Evolutionary conservation across 2,113 vertebrate species (phyloP), one percentile per base, ranked within the genome.

Genomic region (Myanophis thanlyinensis): DNA sequence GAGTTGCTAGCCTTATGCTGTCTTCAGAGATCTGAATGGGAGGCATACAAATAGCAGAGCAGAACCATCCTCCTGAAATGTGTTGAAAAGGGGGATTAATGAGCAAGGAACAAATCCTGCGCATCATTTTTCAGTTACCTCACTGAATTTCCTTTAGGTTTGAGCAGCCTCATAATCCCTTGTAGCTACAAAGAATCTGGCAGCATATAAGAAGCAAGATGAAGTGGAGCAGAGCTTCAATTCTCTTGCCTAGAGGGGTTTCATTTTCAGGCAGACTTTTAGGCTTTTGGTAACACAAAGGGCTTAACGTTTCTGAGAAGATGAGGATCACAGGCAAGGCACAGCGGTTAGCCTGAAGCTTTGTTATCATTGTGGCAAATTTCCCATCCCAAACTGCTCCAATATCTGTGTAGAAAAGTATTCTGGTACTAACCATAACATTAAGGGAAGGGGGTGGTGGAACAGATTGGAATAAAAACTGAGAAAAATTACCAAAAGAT

Each of bases 161-260:
- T 25, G 35, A 53, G 35, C 49, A 47, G 8, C 30, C 30, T 48
- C 89, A 5, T n/a, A 84, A 84, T 84, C 35, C 59, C n/a, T 73
- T 73, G 27, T 80, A 80, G 51, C 5, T 40, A 53, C 25, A 52
- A 80, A 49, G 51, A 80, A 49, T n/a, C 54, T 18, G 20, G 67
- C 48, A 90, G 5, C 40, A 15, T 25, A 9, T 52, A 13, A 90
- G 47, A 15, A 84, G 25, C 23, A 3, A 5, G 44, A 11, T 90
- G 35, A 40, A 10, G 11, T 40, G 48, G 85, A 48, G 46, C 46
- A 48, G 23, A 59, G 88, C 54, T 20, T 62, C 87, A 87, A 67
- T 88, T 94, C 92, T 95, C 52, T 59, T 91, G 86, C 67, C 0
- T 86, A 94, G 93, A 49, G 87, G 91, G 95, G 52, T 93, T 94